Base-by-base conservation (phyloP, 2,113 vertebrate species). In the Hipposideros armiger region DNA sequence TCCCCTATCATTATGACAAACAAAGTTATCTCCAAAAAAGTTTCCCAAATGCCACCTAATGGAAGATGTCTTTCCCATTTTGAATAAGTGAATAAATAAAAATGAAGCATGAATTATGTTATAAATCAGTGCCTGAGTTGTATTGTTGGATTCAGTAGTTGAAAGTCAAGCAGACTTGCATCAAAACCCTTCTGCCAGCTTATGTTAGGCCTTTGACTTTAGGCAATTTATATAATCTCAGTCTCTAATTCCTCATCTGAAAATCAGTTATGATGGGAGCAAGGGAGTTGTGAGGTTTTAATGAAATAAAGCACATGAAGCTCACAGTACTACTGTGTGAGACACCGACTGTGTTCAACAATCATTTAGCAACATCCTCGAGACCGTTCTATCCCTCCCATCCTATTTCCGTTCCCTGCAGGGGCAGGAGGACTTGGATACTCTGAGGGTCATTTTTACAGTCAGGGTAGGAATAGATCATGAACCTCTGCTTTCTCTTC, bases 351-450 rank as follows among this genome's bases (percentile, higher is more conserved):
- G 36, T 36, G 36, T 30, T 30, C 20, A 22, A 4, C 47, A 4
- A 50, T 73, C 60, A 11, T 4, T 47, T 19, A 42, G 16, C 40
- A 36, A 17, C 19, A 4, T 40, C 19, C 17, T 22, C 20, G 7
- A 1, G 67, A 30, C 0, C 0, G 16, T 77, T 92, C 50, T 62
- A 5, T 32, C 62, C 73, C 40, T 36, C 26, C 60, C 22, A 7
- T 64, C 9, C 45, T 64, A 11, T 32, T 40, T 30, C 77, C 24
- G 11, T 30, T 47, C 9, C 4, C 42, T 30, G 32, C 30, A n/a
- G 0, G 1, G 19, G 3, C 45, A 54, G 6, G 17, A 66, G 70
- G 54, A 32, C 8, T n/a, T 32, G 3, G 4, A 28, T 40, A 4
- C n/a, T 78, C 58, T 89, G 47, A 32, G 64, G n/a, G 30, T 52